Evolutionary conservation across 2,888 invertebrate genomes (phyloP), one percentile per base, ranked within the genome.

Genomic region (Folsomia candida): DNA sequence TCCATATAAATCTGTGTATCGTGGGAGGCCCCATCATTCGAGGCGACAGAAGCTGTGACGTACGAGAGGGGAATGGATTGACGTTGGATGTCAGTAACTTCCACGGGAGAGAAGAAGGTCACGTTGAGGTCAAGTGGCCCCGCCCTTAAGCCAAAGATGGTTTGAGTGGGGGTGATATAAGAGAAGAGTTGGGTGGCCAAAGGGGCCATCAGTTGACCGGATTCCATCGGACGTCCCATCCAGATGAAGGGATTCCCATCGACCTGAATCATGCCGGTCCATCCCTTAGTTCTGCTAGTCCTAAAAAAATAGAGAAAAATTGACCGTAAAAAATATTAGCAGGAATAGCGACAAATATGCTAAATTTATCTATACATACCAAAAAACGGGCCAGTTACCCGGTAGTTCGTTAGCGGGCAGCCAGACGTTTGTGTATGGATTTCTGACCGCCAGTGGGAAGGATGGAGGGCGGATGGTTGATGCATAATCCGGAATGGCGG

Each of bases 331-430:
- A 29, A 9, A 3, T 26, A 20, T 62, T 62, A 62, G 3, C n/a
- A n/a, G n/a, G n/a, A n/a, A n/a, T n/a, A n/a, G 27, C 9, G 14
- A 28, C 4, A 9, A 18, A 24, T 18, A 9, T 9, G 11, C 9
- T 11, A n/a, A 26, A 6, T 57, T 57, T 6, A n/a, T 20, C 11
- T n/a, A 47, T 9, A 37, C 54, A 61, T 72, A 67, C 76, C 76
- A 78, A 58, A 78, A 78, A 0, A 37, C 51, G 22, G 78, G 73
- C 78, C 78, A 78, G 51, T 71, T 72, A 70, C 78, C 78, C 9
- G 78, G 76, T 2, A 78, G 67, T 26, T 72, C 65, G 28, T 78
- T 76, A 6, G 47, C 66, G 11, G 65, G 69, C 18, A 78, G 64
- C 78, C 78, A 78, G 61, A 69, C 62, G 26, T 51, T 61, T 3